A percentile compares a stretch with the other conserved stretches of the same genome.
Conservation (phyloP, 2,797 vertebrate genomes). For the Pipistrellus pygmaeus region DNA sequence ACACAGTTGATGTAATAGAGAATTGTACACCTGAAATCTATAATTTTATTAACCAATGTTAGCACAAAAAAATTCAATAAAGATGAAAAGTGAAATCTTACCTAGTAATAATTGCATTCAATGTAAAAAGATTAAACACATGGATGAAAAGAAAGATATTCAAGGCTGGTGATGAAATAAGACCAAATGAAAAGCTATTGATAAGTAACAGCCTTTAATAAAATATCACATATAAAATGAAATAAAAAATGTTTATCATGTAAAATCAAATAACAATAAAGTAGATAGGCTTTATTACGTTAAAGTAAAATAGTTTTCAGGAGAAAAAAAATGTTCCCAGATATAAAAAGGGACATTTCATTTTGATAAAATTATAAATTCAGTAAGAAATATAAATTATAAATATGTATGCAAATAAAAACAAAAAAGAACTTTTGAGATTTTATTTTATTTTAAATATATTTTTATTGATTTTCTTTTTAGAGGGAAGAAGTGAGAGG, state of each 20-base stretch:
- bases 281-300: not conserved
- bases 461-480: not conserved
- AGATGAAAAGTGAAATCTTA: not conserved
- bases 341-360: not conserved
- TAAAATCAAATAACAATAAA: not conserved
- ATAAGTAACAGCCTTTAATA: not conserved
- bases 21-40: not conserved
- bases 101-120: not conserved
- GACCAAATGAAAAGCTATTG: not conserved
- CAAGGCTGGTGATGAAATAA: not conserved
- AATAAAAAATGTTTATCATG: not conserved
- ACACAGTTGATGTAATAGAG: not conserved
- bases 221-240: not conserved
- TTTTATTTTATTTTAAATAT: not conserved
- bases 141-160: conserved; percentile 16
- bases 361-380: not conserved
- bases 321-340: not conserved
- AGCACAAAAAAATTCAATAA: not conserved
- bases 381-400: not conserved
- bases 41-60: not conserved
- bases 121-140: not conserved
- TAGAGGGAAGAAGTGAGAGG: not conserved
- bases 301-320: not conserved
- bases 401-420: not conserved
- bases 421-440: not conserved